Base-by-base conservation (phyloP, 2,888 invertebrate genomes). In the Hydropsyche betteni region DNA sequence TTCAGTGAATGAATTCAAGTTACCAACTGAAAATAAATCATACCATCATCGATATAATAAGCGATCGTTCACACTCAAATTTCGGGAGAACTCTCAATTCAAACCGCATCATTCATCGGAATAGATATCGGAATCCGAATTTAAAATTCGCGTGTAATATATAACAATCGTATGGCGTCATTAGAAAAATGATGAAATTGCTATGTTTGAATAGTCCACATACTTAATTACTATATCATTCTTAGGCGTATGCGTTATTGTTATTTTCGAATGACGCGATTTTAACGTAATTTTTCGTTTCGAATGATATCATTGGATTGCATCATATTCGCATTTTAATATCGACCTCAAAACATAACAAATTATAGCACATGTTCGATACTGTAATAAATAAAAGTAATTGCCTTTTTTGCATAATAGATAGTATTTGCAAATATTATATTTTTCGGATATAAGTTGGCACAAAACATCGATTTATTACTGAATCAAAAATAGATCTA, bases 201-300 rank as follows among this genome's bases (percentile, higher is more conserved):
- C 16, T 58, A 58, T 24, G 8, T 16, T 16, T 24, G 24, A 58
- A 24, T 24, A 6, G n/a, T 58, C 24, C 58, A 24, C 14, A 8
- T 58, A 5, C 12, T 16, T 12, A 53, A n/a, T 14, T n/a, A 16
- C 16, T 24, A 24, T 58, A 2, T 16, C 58, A 58, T 58, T 58
- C 58, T 58, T 58, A 16, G 8, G 3, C 58, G 8, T 24, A 8
- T 16, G 8, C 24, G 58, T 58, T 58, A 44, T 58, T 16, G 24
- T 58, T 58, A 5, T 8, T 8, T 53, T 8, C 24, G 16, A 24
- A 58, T 58, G 58, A 58, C 58, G 58, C 58, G 58, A 58, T 58
- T 58, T 58, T 24, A 4, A 24, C 8, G 16, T 44, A 10, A 44
- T 44, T 44, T 44, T 6, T 44, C 10, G 44, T 44, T 8, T 44